These are phyloP conservation scores for Notechis scutatus DNA, from an alignment of 2,113 vertebrate species.

Conservation along the genomic window DNA sequence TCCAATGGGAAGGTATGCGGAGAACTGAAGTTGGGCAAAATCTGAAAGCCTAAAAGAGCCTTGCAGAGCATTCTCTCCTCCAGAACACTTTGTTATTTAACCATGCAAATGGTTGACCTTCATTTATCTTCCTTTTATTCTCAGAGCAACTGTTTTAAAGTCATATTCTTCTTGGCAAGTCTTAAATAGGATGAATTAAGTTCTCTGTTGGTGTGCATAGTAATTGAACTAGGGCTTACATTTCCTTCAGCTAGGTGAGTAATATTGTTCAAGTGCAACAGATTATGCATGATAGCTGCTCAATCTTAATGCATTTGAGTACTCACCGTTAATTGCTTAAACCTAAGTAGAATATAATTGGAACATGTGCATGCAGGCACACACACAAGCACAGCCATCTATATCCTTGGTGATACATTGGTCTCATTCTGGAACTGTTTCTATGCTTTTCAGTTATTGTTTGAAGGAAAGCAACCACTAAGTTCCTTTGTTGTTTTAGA, in stretches of 20 bases:
- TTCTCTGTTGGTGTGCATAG: neutral
- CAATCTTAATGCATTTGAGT: neutral
- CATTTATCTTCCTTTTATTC: neutral
- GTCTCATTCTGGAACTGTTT: neutral
- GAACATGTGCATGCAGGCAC: neutral
- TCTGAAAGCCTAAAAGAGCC: neutral
- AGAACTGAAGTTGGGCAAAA: neutral
- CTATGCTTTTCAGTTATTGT: neutral
- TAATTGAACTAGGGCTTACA: neutral
- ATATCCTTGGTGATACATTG: neutral
- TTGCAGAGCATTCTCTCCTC: neutral
- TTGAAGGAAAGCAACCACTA: neutral
- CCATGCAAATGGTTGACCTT: neutral
- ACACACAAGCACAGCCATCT: neutral
- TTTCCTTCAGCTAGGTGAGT: neutral
- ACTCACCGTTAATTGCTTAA: neutral
- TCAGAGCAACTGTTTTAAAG: neutral
- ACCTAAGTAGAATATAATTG: conserved; percentile 1
- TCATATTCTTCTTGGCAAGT: neutral
- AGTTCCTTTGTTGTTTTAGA: neutral
- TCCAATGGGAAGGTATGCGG: neutral
- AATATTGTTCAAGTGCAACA: neutral
- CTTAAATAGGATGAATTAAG: neutral
- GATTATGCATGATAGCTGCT: neutral
- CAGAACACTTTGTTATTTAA: neutral